Percentiles rank a stretch among this genome's conserved stretches.
Evolutionary conservation across 2,888 invertebrate species (phyloP).

Genomic region (Gryllus longicercus): DNA sequence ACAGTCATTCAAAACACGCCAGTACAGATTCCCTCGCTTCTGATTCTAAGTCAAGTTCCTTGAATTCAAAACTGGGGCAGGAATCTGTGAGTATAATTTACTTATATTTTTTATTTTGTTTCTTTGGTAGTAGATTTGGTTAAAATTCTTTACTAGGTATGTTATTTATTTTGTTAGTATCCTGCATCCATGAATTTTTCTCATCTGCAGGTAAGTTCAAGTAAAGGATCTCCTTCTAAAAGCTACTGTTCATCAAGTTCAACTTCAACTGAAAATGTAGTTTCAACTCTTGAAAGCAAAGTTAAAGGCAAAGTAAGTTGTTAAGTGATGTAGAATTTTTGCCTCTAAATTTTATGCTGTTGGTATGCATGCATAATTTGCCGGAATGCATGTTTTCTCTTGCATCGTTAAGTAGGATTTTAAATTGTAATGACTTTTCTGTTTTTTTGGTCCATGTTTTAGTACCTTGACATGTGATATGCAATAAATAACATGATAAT

Average conservation of each 20-base stretch:
- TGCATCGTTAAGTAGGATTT: slow-evolving; percentile 4
- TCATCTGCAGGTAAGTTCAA: slow-evolving; percentile 54
- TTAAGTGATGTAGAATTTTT: slow-evolving; percentile 33
- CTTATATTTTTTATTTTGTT: too few relatives aligned
- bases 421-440: too few relatives aligned
- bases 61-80: slow-evolving; percentile 78
- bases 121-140: too few relatives aligned
- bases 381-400: background rate
- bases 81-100: slow-evolving; percentile 63
- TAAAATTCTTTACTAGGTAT: background rate
- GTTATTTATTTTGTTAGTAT: slow-evolving; percentile 6
- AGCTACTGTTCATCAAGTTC: slow-evolving; percentile 62
- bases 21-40: slow-evolving; percentile 78
- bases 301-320: slow-evolving; percentile 48
- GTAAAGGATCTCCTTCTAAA: slow-evolving; percentile 61
- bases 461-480: slow-evolving; percentile 4
- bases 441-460: background rate
- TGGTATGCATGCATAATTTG: background rate
- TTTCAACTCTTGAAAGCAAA: slow-evolving; percentile 56
- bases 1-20: slow-evolving; percentile 64
- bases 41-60: slow-evolving; percentile 80
- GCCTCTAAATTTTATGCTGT: slow-evolving; percentile 5
- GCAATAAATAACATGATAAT: too few relatives aligned
- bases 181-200: slow-evolving; percentile 19
- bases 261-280: slow-evolving; percentile 61